phyloP scores from a whole-genome alignment of 2,797 vertebrate genomes.

The Gorsachius magnificus region DNA sequence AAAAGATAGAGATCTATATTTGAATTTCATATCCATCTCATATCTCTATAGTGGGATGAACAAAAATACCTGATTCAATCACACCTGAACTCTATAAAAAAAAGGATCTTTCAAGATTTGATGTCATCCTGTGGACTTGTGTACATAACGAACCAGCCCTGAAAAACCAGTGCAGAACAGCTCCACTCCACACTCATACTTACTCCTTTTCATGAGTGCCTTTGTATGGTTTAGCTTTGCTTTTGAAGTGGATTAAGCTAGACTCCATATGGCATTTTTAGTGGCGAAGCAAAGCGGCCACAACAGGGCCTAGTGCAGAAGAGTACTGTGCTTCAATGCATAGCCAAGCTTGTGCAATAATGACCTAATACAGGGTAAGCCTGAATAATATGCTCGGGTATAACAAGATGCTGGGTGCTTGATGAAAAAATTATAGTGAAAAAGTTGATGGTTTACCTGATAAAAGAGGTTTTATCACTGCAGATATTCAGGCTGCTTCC shows the following conservation, averaged over 20 bases:
- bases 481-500: background rate
- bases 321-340: background rate
- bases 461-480: background rate
- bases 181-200: background rate
- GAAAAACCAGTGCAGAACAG: background rate
- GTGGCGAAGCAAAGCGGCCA: background rate
- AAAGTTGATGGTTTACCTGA: background rate
- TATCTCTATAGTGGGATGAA: background rate
- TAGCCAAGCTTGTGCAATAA: background rate
- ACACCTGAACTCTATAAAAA: slow-evolving; percentile 30
- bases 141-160: background rate
- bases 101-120: background rate
- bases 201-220: background rate
- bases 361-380: background rate
- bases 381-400: background rate
- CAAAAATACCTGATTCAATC: slow-evolving; percentile 24
- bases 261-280: background rate
- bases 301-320: background rate
- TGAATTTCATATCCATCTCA: slow-evolving; percentile 35
- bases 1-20: slow-evolving; percentile 25
- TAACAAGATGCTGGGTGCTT: background rate
- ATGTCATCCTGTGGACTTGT: background rate
- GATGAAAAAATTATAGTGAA: background rate
- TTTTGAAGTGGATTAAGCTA: background rate
- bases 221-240: background rate